Evolutionary conservation across 2,113 vertebrate genomes (phyloP), one percentile per base, ranked within the genome.

Genomic region (Pagrus major): DNA sequence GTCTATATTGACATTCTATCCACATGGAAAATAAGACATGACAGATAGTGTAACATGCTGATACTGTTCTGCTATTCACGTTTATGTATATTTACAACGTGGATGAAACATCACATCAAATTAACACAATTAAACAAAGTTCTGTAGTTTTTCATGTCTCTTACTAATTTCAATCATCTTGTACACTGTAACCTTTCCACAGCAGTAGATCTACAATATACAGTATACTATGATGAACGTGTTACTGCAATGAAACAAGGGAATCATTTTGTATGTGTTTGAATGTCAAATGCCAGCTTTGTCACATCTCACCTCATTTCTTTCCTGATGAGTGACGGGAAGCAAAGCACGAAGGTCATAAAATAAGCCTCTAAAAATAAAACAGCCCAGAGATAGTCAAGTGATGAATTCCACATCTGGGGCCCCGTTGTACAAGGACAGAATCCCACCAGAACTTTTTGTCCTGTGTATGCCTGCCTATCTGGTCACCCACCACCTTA

Each of bases 321-420:
- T 58, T 76, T 81, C 84, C 84, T 81, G 64, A 54, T 60, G 49
- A 20, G 55, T 69, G 60, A 58, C 54, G 42, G 27, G 31, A 58
- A 76, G 64, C 72, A 61, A 66, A 67, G 41, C 44, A 61, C 6
- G 0, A 23, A 31, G 4, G 58, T 55, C 68, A 75, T 75, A 77
- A 86, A 86, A 90, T 86, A 86, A 64, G 65, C 52, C 44, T 72
- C 33, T 31, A 25, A 80, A 76, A 60, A 55, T 67, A 16, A 69
- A 87, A 78, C 25, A 64, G 80, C 83, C 74, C 80, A 46, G 18
- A 78, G 78, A 73, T 27, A 76, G 51, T 41, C 46, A 73, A 76
- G 78, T 64, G 64, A 47, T 74, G 49, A 66, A 52, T 46, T 84
- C 27, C 61, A 67, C 76, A 81, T 86, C 78, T 76, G 86, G 51